Percentiles rank a stretch among this genome's conserved stretches.
Conservation (phyloP, 2,888 invertebrate genomes). For the Enoplolaimus lenunculus region DNA sequence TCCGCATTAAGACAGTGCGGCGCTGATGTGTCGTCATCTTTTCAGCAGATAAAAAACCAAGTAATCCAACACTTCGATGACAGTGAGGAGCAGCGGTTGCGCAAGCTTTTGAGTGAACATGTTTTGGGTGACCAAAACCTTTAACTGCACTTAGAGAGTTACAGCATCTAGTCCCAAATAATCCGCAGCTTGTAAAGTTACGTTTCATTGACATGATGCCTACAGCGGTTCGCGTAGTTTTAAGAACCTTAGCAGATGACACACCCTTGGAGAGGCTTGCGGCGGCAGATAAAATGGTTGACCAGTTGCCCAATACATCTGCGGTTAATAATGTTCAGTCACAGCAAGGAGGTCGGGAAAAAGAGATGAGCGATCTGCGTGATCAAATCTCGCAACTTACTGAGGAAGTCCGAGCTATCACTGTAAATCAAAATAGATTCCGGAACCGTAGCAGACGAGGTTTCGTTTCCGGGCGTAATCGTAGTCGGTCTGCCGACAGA, state of each 20-base stretch:
- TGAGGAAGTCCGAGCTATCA: too few relatives aligned
- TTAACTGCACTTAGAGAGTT: not conserved
- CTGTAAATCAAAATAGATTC: too few relatives aligned
- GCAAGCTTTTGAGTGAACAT: conserved; percentile 1
- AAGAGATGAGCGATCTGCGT: too few relatives aligned
- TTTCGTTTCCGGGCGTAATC: too few relatives aligned
- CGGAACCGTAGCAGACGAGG: too few relatives aligned
- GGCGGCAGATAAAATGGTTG: too few relatives aligned
- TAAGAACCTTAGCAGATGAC: not conserved
- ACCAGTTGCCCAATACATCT: too few relatives aligned
- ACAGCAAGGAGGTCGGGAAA: too few relatives aligned
- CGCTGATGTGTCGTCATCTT: not conserved
- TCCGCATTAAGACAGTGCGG: not conserved
- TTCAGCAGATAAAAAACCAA: not conserved
- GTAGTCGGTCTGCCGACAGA: too few relatives aligned
- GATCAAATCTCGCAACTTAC: too few relatives aligned
- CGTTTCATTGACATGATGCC: conserved; percentile 8
- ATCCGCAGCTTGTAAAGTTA: not conserved
- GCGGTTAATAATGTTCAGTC: too few relatives aligned
- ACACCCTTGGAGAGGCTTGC: too few relatives aligned
- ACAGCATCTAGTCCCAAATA: not conserved
- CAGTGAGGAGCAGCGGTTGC: not conserved
- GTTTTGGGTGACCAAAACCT: not conserved
- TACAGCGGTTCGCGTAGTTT: not conserved
- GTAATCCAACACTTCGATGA: not conserved